Conservation (phyloP, 2,113 vertebrate species). For the Tringa solitaria region DNA sequence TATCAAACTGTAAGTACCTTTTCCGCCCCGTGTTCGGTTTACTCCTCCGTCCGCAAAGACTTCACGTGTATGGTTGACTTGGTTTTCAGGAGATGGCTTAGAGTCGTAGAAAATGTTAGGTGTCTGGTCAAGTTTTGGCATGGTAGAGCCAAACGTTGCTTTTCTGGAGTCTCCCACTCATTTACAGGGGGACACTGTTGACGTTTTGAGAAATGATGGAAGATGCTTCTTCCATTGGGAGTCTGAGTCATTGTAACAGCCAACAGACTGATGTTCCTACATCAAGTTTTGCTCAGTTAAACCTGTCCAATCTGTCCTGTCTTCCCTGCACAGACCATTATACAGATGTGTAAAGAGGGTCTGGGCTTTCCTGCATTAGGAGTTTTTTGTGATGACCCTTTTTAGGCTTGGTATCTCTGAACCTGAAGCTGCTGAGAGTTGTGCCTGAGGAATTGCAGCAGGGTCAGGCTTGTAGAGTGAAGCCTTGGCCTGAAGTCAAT, state of each 20-base stretch:
- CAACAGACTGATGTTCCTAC: too few relatives aligned
- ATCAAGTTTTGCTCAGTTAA: not conserved
- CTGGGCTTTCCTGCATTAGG: not conserved
- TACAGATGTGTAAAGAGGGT: not conserved
- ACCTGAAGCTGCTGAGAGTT: not conserved
- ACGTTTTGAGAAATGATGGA: not conserved
- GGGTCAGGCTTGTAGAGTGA: not conserved
- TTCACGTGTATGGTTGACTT: rapidly evolving
- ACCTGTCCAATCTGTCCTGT: not conserved
- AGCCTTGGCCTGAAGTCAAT: not conserved
- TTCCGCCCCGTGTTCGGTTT: not conserved
- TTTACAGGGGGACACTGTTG: not conserved
- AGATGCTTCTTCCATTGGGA: not conserved
- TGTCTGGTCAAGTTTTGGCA: not conserved
- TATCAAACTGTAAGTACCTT: slow-evolving; percentile 94
- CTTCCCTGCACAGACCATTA: not conserved
- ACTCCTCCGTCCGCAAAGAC: not conserved
- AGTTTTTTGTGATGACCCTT: not conserved
- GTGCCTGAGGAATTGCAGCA: not conserved
- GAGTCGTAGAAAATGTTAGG: not conserved
- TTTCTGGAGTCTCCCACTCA: not conserved
- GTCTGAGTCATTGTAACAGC: not conserved
- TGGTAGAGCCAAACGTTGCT: not conserved
- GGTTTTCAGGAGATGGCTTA: not conserved
- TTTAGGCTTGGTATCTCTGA: not conserved